These are phyloP conservation scores for Sitodiplosis mosellana DNA, from an alignment of 1,140 invertebrate species.

Conservation along the genomic window DNA sequence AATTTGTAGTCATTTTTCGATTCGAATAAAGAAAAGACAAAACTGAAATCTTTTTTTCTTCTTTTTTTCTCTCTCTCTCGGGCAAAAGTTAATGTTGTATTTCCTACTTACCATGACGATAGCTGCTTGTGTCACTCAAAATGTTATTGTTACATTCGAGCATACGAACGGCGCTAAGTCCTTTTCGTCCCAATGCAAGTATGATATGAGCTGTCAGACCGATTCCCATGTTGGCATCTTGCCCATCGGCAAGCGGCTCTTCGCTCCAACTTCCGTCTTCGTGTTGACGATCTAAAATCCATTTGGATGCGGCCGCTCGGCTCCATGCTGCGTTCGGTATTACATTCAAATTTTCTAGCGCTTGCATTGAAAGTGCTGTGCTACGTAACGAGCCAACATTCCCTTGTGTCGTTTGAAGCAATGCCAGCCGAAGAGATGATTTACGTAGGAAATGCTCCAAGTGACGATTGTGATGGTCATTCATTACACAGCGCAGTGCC, in stretches of 20 bases:
- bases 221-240: constrained; percentile 28
- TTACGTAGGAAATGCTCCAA: constrained; percentile 55
- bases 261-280: constrained; percentile 59
- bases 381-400: constrained; percentile 66
- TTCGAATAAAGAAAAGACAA: background rate
- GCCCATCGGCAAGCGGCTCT: constrained; percentile 25
- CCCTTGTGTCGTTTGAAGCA: constrained; percentile 55
- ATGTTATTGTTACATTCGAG: constrained; percentile 44
- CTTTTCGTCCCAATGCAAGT: constrained; percentile 45
- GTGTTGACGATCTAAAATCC: constrained; percentile 50
- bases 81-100: background rate
- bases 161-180: constrained; percentile 43
- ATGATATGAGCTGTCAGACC: constrained; percentile 55
- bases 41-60: background rate
- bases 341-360: constrained; percentile 47
- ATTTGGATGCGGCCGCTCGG: constrained; percentile 47
- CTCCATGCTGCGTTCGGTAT: constrained; percentile 49
- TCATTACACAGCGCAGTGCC: constrained; percentile 65
- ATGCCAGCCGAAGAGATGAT: constrained; percentile 51
- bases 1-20: background rate
- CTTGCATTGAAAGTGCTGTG: constrained; percentile 60
- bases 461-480: constrained; percentile 60
- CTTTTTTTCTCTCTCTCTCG: background rate
- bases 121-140: constrained; percentile 23
- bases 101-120: constrained; percentile 13